Evolutionary conservation across 2,797 vertebrate genomes (phyloP).

Genomic region (Phrynocephalus forsythii): DNA sequence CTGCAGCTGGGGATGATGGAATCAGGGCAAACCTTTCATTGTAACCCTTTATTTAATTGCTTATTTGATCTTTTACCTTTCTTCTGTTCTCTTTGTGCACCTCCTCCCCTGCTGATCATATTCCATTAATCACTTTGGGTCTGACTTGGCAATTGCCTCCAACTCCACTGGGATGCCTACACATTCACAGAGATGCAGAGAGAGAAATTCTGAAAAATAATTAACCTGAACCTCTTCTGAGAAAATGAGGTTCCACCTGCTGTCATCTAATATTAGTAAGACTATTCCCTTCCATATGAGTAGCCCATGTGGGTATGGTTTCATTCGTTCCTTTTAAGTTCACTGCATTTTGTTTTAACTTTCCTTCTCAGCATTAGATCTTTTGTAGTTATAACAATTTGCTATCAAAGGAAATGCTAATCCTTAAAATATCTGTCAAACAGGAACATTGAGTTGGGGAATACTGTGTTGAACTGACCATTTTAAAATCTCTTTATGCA

Average conservation of each 20-base stretch:
- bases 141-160: not conserved
- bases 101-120: not conserved
- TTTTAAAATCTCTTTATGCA: not conserved
- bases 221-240: not conserved
- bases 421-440: conserved; percentile 28
- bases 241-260: not conserved
- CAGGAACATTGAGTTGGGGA: too few species aligned
- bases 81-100: not conserved
- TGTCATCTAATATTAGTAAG: conserved; percentile 14
- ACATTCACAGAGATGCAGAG: not conserved
- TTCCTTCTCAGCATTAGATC: not conserved
- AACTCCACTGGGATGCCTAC: not conserved
- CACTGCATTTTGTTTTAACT: not conserved
- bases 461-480: too few species aligned
- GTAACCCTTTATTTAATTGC: not conserved
- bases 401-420: conserved; percentile 29
- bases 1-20: not conserved
- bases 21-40: not conserved
- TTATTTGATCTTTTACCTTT: not conserved
- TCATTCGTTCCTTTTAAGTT: conserved; percentile 4
- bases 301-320: not conserved
- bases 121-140: not conserved
- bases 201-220: not conserved
- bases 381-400: conserved; percentile 14
- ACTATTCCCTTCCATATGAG: not conserved